Conservation (phyloP, 2,113 vertebrate species). For the Coptodon rendalli region DNA sequence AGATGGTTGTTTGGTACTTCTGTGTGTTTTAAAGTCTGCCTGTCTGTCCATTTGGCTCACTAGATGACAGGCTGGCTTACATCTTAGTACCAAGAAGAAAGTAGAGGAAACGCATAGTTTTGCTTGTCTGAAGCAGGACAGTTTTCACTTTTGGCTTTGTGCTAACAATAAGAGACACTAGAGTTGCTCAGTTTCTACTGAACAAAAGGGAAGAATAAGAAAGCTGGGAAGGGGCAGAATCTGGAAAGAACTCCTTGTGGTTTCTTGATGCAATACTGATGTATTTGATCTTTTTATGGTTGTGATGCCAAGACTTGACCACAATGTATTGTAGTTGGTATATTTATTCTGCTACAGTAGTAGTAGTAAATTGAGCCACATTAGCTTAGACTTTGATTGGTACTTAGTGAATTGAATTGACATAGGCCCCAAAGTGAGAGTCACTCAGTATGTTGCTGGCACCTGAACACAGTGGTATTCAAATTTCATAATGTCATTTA, state of each 20-base stretch:
- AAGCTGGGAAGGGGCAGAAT: neutral
- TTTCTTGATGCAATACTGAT: slow-evolving; percentile 11
- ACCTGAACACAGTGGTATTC: neutral
- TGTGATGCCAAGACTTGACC: neutral
- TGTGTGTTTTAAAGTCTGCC: slow-evolving; percentile 24
- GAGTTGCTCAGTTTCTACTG: slow-evolving; percentile 11
- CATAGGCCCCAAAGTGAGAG: neutral
- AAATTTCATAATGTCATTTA: neutral
- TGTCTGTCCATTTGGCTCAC: slow-evolving; percentile 28
- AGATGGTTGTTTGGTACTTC: slow-evolving; percentile 43
- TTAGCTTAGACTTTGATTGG: neutral
- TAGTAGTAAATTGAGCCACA: neutral
- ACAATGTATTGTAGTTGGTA: neutral
- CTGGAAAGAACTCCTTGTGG: neutral
- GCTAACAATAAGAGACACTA: slow-evolving; percentile 39
- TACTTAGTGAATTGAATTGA: neutral
- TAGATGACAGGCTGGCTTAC: slow-evolving; percentile 41
- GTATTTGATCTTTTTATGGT: neutral
- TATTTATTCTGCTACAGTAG: neutral
- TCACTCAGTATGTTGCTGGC: neutral
- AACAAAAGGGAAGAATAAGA: neutral
- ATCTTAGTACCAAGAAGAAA: slow-evolving; percentile 42
- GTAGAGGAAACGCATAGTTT: slow-evolving; percentile 45
- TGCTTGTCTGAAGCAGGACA: slow-evolving; percentile 37
- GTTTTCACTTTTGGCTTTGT: slow-evolving; percentile 15